Conservation (phyloP, 2,113 vertebrate species). For the Zosterops hypoxanthus region DNA sequence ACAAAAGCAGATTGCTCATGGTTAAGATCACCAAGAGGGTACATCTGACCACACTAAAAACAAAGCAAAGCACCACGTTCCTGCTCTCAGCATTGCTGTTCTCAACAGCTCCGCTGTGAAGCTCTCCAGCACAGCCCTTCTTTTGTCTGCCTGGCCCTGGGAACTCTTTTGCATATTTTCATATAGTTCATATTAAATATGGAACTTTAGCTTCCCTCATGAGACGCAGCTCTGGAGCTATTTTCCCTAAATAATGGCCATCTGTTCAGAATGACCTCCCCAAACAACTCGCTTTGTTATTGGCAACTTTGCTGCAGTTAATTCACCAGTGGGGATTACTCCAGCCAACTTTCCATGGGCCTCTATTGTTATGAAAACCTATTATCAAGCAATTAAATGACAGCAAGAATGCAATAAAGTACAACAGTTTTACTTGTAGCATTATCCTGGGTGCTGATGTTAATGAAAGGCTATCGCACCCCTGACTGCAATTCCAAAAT, state of each 20-base stretch:
- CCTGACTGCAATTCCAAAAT: constrained; percentile 31
- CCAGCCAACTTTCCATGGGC: constrained; percentile 54
- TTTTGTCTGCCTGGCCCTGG: constrained; percentile 1
- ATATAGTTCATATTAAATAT: constrained; percentile 26
- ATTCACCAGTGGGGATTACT: constrained; percentile 42
- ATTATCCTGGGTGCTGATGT: constrained; percentile 67
- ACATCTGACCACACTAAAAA: background rate
- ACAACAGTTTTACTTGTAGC: constrained; percentile 48
- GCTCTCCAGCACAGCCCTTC: background rate
- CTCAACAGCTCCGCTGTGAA: background rate
- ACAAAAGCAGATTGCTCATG: background rate
- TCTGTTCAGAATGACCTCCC: constrained; percentile 62
- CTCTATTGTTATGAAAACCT: constrained; percentile 59
- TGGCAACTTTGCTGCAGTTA: constrained; percentile 12
- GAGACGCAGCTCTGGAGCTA: background rate
- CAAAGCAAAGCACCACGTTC: fast-evolving
- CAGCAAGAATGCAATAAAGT: constrained; percentile 62
- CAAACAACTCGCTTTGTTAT: constrained; percentile 33
- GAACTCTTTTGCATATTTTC: constrained; percentile 21
- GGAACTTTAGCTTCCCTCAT: background rate
- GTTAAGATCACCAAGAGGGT: background rate
- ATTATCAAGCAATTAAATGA: constrained; percentile 70
- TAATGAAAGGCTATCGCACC: constrained; percentile 65
- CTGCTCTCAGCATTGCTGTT: background rate
- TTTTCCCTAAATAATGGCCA: constrained; percentile 66